These are phyloP conservation scores for Lasioglossum lativentre DNA, from an alignment of 2,888 invertebrate species.

Conservation along the genomic window DNA sequence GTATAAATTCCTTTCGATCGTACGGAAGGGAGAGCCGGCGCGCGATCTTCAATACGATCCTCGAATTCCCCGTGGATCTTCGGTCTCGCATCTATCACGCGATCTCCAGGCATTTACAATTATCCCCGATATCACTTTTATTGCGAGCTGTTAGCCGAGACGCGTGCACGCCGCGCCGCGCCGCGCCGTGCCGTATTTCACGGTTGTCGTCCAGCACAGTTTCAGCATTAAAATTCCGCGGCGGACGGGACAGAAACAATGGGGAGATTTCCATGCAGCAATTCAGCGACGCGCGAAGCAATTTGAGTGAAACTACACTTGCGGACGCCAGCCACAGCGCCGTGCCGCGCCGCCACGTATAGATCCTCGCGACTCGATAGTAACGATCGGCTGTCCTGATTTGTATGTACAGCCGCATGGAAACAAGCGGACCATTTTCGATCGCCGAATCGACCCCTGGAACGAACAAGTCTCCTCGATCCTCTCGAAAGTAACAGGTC, in stretches of 20 bases:
- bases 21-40: not conserved
- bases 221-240: slow-evolving; percentile 34
- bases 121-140: slow-evolving; percentile 30
- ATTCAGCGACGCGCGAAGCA: slow-evolving; percentile 69
- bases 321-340: no score
- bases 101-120: not conserved
- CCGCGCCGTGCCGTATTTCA: not conserved
- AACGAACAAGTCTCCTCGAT: not conserved
- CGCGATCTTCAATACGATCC: not conserved
- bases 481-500: slow-evolving; percentile 34
- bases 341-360: not conserved
- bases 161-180: not conserved
- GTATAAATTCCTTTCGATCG: slow-evolving; percentile 5
- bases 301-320: slow-evolving; percentile 70
- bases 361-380: slow-evolving; percentile 59
- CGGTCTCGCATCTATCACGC: not conserved
- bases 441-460: slow-evolving; percentile 27
- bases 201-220: not conserved
- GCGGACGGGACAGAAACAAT: slow-evolving; percentile 54
- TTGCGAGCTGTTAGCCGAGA: not conserved
- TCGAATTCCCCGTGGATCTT: not conserved
- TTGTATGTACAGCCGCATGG: slow-evolving; percentile 47
- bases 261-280: slow-evolving; percentile 45
- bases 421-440: slow-evolving; percentile 45
- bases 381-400: slow-evolving; percentile 49